phyloP scores from a whole-genome alignment of 2,888 invertebrate species.

The Omphaloscelis lunosa region DNA sequence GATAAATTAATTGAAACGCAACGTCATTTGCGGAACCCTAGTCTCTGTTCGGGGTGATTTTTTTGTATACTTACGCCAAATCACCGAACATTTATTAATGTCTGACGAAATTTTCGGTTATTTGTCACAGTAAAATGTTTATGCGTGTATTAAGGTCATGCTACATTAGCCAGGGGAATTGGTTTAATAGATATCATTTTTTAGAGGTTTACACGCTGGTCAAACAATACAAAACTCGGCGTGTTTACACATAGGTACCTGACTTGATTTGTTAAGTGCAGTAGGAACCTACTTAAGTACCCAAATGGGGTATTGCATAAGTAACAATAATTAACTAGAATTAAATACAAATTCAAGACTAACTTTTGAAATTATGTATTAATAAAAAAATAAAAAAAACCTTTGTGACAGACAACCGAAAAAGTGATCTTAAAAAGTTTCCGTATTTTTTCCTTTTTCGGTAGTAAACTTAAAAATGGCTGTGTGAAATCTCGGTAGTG shows the following conservation, averaged over 20 bases:
- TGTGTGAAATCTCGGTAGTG: not conserved
- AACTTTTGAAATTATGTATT: not conserved
- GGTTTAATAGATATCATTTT: slow-evolving; percentile 46
- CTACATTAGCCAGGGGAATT: slow-evolving; percentile 42
- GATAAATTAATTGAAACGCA: slow-evolving; percentile 66
- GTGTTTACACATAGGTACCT: not conserved
- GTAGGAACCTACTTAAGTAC: not conserved
- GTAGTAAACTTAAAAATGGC: too few relatives aligned
- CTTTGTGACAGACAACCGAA: too few relatives aligned
- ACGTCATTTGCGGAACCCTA: slow-evolving; percentile 64
- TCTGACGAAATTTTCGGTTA: slow-evolving; percentile 43
- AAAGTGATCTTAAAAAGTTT: too few relatives aligned
- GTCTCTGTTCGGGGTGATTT: slow-evolving; percentile 61
- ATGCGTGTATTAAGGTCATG: slow-evolving; percentile 31
- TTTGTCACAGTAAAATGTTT: slow-evolving; percentile 49
- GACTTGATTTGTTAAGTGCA: not conserved
- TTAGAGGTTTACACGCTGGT: slow-evolving; percentile 8
- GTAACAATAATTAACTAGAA: not conserved
- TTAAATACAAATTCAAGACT: not conserved
- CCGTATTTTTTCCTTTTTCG: too few relatives aligned
- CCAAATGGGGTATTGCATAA: not conserved
- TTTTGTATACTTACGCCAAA: slow-evolving; percentile 62
- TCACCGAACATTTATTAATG: slow-evolving; percentile 65
- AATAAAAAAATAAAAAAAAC: too few relatives aligned
- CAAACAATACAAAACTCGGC: not conserved